Conservation (phyloP, 1,140 invertebrate species). For the Cryptotermes secundus region DNA sequence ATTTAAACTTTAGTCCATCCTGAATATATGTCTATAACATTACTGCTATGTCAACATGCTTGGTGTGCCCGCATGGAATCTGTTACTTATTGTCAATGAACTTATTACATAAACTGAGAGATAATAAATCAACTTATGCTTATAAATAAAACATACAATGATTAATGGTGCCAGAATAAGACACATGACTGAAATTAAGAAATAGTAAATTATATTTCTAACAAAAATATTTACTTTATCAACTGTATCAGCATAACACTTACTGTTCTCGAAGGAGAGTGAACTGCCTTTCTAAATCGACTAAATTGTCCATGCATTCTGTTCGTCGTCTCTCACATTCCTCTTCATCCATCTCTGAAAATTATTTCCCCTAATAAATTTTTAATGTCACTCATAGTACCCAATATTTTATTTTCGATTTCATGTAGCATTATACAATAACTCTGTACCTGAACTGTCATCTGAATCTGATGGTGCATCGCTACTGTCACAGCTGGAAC, state of each 20-base stretch:
- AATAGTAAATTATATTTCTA: too few relatives aligned
- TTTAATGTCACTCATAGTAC: background rate
- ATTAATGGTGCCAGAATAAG: too few relatives aligned
- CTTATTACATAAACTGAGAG: too few relatives aligned
- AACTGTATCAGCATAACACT: conserved; percentile 40
- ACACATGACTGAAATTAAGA: too few relatives aligned
- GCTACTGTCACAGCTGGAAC: conserved; percentile 42
- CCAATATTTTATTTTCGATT: background rate
- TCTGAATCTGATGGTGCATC: conserved; percentile 50
- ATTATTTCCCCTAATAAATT: background rate
- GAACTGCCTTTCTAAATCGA: conserved; percentile 88
- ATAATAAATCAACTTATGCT: too few relatives aligned
- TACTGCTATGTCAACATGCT: too few relatives aligned
- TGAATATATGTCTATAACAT: too few relatives aligned
- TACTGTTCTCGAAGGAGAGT: conserved; percentile 81
- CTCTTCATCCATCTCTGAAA: conserved; percentile 85
- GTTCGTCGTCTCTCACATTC: conserved; percentile 82
- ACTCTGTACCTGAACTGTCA: conserved; percentile 50
- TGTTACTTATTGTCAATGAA: too few relatives aligned
- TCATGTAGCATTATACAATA: background rate
- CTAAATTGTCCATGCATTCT: conserved; percentile 82
- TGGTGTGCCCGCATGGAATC: too few relatives aligned
- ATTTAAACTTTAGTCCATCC: too few relatives aligned
- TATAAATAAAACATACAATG: too few relatives aligned
- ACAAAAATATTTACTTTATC: too few relatives aligned